phyloP scores from a whole-genome alignment of 2,888 invertebrate species.

The Polyploca ridens region DNA sequence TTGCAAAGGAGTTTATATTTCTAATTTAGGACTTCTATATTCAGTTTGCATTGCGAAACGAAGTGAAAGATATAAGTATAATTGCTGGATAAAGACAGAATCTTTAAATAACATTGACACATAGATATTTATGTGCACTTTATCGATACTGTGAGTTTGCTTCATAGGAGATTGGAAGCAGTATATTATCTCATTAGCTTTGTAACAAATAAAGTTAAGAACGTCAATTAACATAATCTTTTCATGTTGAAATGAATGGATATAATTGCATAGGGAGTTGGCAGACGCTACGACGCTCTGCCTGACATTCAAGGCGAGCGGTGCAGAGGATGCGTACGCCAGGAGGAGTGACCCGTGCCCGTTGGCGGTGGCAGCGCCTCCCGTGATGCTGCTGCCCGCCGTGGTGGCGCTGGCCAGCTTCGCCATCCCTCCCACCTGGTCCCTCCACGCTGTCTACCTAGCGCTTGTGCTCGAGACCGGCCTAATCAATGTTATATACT shows the following conservation, averaged over 20 bases:
- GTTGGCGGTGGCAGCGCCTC: constrained; percentile 65
- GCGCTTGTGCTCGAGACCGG: constrained; percentile 66
- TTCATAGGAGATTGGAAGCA: no score
- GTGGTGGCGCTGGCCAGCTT: constrained; percentile 66
- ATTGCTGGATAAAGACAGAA: no score
- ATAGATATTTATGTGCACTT: no score
- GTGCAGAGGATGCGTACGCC: constrained; percentile 63
- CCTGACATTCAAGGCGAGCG: constrained; percentile 67
- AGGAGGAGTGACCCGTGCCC: constrained; percentile 68
- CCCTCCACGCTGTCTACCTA: constrained; percentile 65
- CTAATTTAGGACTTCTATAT: no score
- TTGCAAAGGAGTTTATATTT: no score
- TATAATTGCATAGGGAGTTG: constrained; percentile 61
- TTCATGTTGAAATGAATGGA: constrained; percentile 21
- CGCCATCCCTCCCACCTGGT: constrained; percentile 64
- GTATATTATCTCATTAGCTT: no score
- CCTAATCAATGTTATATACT: constrained; percentile 66
- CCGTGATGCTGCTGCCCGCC: constrained; percentile 74
- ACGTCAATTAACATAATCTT: no score
- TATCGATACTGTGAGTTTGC: no score
- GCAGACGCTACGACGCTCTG: constrained; percentile 72
- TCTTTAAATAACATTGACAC: no score
- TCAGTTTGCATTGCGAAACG: no score
- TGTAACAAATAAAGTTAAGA: no score
- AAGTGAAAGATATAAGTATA: no score